phyloP scores from a whole-genome alignment of 2,113 vertebrate species.

The Petromus typicus region DNA sequence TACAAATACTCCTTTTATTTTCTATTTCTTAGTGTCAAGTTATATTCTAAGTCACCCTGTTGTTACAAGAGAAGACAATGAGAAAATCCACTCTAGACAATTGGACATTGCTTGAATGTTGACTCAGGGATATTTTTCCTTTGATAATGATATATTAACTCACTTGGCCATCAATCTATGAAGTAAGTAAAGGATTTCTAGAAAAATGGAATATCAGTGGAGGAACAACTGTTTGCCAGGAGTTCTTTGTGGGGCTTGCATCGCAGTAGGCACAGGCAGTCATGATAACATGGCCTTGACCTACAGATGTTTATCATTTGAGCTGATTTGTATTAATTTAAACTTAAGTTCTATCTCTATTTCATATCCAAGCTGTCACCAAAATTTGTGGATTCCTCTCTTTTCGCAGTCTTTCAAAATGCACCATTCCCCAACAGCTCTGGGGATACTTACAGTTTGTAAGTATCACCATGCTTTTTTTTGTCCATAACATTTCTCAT shows the following conservation, averaged over 20 bases:
- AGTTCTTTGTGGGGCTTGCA: neutral
- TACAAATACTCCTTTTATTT: constrained; percentile 83
- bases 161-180: neutral
- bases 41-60: constrained; percentile 72
- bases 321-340: neutral
- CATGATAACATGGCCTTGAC: neutral
- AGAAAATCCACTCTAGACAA: constrained; percentile 73
- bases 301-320: neutral
- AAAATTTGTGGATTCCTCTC: neutral
- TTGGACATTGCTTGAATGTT: constrained; percentile 70
- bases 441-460: too few relatives aligned
- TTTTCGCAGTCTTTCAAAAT: constrained; percentile 2
- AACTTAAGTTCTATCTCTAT: neutral
- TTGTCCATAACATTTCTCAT: neutral
- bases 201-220: neutral
- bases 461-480: neutral
- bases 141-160: constrained; percentile 30
- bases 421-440: neutral
- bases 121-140: neutral
- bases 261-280: neutral
- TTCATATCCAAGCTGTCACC: neutral
- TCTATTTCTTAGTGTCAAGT: constrained; percentile 78
- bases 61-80: constrained; percentile 77
- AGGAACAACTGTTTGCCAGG: neutral
- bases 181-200: constrained; percentile 13